These are phyloP conservation scores for Andinoacara biseriatus DNA, from an alignment of 2,113 vertebrate genomes.

Conservation along the genomic window DNA sequence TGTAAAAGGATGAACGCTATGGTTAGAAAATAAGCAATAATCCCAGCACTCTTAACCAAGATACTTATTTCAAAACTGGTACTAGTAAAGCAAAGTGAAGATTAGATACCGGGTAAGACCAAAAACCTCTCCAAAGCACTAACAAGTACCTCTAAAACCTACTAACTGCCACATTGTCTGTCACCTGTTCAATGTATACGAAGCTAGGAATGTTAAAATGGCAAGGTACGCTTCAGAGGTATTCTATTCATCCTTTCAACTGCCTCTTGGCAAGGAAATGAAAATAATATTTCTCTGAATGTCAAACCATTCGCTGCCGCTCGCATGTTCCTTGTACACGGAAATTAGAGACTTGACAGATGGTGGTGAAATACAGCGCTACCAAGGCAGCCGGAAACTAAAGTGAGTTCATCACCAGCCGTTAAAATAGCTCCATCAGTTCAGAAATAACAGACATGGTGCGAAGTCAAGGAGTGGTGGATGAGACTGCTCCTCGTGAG, in stretches of 20 bases:
- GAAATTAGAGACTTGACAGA: neutral
- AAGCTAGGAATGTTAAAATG: neutral
- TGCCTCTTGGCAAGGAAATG: neutral
- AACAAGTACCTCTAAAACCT: neutral
- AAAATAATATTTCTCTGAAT: constrained; percentile 7
- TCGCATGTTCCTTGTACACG: neutral
- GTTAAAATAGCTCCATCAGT: neutral
- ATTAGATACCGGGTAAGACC: neutral
- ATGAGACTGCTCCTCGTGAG: neutral
- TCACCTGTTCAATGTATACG: neutral
- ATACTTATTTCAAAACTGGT: constrained; percentile 6
- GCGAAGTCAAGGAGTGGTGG: neutral
- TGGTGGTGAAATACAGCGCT: neutral
- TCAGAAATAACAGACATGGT: constrained; percentile 5
- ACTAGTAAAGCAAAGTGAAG: neutral
- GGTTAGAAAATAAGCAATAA: constrained; percentile 25
- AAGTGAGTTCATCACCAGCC: constrained; percentile 1
- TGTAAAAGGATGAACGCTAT: constrained; percentile 14
- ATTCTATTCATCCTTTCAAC: neutral
- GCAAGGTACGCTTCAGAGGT: neutral
- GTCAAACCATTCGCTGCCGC: neutral
- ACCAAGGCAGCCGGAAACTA: neutral
- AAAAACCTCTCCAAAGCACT: neutral
- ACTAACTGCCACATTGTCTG: neutral
- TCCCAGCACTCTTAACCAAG: constrained; percentile 31